Evolutionary conservation across 1,140 invertebrate genomes (phyloP).

Genomic region (Orius insidiosus): DNA sequence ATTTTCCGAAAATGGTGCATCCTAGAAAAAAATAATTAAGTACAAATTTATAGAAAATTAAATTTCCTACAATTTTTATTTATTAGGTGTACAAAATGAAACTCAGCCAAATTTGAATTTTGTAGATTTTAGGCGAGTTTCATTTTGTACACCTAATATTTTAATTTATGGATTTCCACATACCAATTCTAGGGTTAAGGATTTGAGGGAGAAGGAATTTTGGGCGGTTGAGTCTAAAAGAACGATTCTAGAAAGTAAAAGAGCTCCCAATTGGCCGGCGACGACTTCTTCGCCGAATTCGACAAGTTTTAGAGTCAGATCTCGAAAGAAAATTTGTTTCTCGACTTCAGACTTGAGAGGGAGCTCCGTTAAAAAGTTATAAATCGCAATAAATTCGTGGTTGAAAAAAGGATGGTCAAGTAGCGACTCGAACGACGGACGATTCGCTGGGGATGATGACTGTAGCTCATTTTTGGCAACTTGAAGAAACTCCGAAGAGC

Average conservation of each 20-base stretch:
- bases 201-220: constrained; percentile 53
- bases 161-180: constrained; percentile 14
- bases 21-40: no score
- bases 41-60: no score
- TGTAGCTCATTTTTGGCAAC: constrained; percentile 46
- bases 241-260: constrained; percentile 64
- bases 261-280: constrained; percentile 51
- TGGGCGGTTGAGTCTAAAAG: constrained; percentile 61
- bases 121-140: no score
- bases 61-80: no score
- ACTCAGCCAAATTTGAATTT: no score
- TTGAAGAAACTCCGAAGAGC: constrained; percentile 43
- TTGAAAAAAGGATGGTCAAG: constrained; percentile 57
- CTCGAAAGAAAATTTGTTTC: constrained; percentile 46
- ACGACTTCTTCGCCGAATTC: constrained; percentile 57
- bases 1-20: no score
- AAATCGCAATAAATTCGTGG: constrained; percentile 64
- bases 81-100: no score
- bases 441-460: constrained; percentile 33
- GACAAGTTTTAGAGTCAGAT: constrained; percentile 41
- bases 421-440: constrained; percentile 41
- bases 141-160: no score
- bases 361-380: constrained; percentile 61
- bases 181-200: constrained; percentile 45
- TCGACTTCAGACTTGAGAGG: constrained; percentile 57